Evolutionary conservation across 2,113 vertebrate species (phyloP).

Genomic region (Eptesicus fuscus): DNA sequence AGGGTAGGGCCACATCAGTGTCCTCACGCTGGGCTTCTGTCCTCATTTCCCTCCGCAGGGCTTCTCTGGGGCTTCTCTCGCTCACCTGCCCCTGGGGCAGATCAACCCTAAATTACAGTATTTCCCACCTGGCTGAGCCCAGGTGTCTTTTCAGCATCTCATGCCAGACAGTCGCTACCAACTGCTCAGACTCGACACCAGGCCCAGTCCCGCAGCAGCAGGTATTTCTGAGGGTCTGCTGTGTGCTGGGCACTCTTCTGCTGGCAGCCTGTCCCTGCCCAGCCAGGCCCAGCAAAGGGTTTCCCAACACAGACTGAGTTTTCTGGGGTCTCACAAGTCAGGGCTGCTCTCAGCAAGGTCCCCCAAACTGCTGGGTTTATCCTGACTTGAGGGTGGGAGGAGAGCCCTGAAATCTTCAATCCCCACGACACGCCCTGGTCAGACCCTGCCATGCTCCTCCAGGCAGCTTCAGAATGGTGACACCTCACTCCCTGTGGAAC

Average conservation of each 20-base stretch:
- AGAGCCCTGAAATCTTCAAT: neutral
- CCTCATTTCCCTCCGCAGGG: neutral
- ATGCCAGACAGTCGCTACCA: too few relatives aligned
- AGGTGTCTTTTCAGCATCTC: neutral
- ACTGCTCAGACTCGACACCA: neutral
- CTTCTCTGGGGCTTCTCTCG: neutral
- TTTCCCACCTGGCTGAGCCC: neutral
- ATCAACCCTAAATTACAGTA: neutral
- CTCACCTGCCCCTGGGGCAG: neutral
- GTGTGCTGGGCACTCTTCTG: neutral
- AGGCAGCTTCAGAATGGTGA: neutral
- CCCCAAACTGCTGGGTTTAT: neutral
- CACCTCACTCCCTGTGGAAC: neutral
- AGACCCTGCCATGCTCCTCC: neutral
- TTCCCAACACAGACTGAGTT: neutral
- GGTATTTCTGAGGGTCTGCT: neutral
- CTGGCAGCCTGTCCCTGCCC: neutral
- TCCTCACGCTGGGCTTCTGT: neutral
- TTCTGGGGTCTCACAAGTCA: neutral
- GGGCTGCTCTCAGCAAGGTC: neutral
- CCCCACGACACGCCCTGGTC: neutral
- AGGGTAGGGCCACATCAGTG: too few relatives aligned
- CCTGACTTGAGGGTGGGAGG: neutral
- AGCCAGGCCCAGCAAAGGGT: neutral
- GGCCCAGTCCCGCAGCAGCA: rapidly evolving